Conservation (phyloP, 2,113 vertebrate species). For the Bambusicola thoracicus region DNA sequence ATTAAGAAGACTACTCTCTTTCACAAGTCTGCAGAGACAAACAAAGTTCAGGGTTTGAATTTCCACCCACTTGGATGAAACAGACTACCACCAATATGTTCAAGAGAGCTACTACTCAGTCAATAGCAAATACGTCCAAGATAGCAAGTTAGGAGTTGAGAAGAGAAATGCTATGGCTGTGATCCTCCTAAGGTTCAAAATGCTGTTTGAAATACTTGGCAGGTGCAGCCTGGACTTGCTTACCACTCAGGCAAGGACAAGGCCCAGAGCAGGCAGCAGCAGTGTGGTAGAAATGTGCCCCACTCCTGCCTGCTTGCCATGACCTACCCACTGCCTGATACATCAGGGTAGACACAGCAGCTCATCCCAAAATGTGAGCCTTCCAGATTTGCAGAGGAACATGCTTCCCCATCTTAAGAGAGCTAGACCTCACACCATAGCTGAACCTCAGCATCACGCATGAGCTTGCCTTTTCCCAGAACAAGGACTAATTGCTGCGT, state of each 20-base stretch:
- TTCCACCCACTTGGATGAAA: background rate
- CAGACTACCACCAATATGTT: background rate
- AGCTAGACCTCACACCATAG: background rate
- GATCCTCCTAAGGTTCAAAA: background rate
- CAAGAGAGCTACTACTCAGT: background rate
- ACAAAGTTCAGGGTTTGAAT: background rate
- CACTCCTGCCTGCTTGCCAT: background rate
- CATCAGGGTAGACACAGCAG: background rate
- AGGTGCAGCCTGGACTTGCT: background rate
- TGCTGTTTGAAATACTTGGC: background rate
- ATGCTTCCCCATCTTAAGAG: background rate
- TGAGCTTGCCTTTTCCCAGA: background rate
- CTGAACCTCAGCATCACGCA: background rate
- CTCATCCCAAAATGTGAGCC: accelerated
- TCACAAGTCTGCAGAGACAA: background rate
- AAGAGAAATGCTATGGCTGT: background rate
- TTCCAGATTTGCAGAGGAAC: background rate
- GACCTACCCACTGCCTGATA: background rate
- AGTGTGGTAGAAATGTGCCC: background rate
- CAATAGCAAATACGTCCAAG: background rate
- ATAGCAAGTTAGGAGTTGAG: background rate
- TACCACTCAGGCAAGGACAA: background rate
- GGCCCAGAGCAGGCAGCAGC: background rate
- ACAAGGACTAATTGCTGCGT: background rate
- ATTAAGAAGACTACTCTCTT: background rate